Base-by-base conservation (phyloP, 2,113 vertebrate species). In the Suricata suricatta region DNA sequence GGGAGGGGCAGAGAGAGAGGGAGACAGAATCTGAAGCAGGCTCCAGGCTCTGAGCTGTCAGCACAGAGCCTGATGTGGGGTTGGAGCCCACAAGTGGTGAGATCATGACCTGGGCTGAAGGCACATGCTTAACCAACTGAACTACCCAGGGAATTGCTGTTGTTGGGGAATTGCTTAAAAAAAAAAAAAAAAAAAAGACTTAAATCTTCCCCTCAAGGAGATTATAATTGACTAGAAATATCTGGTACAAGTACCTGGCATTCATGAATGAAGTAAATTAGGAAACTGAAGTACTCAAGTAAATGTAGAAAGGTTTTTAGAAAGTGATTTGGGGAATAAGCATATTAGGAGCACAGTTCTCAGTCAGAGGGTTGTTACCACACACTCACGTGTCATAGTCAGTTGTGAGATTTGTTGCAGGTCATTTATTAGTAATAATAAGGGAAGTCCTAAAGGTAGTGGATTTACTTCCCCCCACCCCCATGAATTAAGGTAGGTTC, bases 181-280 rank as follows among this genome's bases (percentile, higher is more conserved):
- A 57, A 7, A 44, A 92, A 80, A 69, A 79, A 3, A 60, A 54
- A 74, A 64, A 91, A 9, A 94, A 13, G n/a, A 89, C 16, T 96
- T 93, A 66, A 27, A 83, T 83, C 23, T 96, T 79, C 10, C 16
- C 9, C 29, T 95, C 27, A 69, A 74, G 1, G 41, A 64, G 54
- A 84, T 80, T 41, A 44, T 71, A 90, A 83, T 76, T 94, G 84
- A 80, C 68, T 72, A 29, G 31, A 10, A 74, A 44, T 91, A 50
- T 88, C n/a, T 90, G 64, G 15, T 27, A 88, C 35, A 3, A 80
- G 60, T 50, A 57, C 66, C 9, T 93, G 47, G 7, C 35, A 89
- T 85, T 97, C 3, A 87, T 80, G 33, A 93, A 90, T 50, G 27
- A 84, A 77, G 85, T 57, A 79, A 72, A 64, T 83, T 82, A 89